These are phyloP conservation scores for Alcedo quadribrachys DNA, from an alignment of 2,797 vertebrate genomes.

Conservation along the genomic window DNA sequence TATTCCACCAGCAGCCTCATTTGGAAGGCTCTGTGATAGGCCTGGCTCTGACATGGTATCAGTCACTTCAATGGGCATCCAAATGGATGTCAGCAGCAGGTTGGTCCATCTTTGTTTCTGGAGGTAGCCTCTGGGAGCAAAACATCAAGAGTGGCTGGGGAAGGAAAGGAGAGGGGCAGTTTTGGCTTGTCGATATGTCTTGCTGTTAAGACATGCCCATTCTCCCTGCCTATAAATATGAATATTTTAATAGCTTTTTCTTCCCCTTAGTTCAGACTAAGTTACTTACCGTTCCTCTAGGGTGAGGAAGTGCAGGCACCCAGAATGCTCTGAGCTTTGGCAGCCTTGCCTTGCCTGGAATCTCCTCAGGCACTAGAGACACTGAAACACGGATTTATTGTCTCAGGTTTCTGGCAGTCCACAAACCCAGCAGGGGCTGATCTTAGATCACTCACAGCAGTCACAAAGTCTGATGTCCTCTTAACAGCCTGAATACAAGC, in stretches of 20 bases:
- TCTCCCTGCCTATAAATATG: not conserved
- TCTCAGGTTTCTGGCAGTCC: not conserved
- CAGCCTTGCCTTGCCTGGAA: not conserved
- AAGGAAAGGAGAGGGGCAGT: not conserved
- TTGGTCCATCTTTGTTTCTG: not conserved
- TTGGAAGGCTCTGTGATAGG: not conserved
- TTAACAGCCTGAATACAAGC: not conserved
- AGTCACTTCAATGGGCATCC: not conserved
- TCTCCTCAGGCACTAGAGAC: not conserved
- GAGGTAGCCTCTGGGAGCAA: not conserved
- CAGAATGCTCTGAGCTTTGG: not conserved
- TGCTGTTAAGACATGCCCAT: not conserved
- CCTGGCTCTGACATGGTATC: not conserved
- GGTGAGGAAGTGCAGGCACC: not conserved
- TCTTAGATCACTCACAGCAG: not conserved
- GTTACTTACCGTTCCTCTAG: not conserved
- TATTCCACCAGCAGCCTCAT: not conserved
- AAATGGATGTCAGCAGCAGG: not conserved
- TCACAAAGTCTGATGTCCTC: not conserved
- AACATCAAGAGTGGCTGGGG: not conserved
- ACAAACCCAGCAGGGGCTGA: not conserved
- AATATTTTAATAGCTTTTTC: not conserved
- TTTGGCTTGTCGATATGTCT: not conserved
- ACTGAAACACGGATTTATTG: not conserved
- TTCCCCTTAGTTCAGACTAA: not conserved